A percentile compares a stretch with the other conserved stretches of the same genome.
Evolutionary conservation across 2,888 invertebrate species (phyloP).

Genomic region (Notocelia uddmanniana): DNA sequence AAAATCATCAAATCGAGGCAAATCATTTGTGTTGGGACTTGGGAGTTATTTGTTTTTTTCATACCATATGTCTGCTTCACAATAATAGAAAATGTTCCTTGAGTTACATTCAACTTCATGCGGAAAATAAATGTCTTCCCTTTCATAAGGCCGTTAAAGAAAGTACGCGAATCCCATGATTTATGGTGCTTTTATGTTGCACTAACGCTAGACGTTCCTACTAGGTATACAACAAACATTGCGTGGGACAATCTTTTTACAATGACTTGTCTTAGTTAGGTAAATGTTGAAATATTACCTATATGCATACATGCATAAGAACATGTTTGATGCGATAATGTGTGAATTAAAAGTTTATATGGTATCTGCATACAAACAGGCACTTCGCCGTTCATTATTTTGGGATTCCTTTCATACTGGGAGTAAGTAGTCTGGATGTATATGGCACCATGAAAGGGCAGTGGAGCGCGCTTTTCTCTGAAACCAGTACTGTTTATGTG

Average conservation of each 20-base stretch:
- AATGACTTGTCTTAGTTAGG: not conserved
- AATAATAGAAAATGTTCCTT: slow-evolving; percentile 4
- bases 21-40: not conserved
- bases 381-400: slow-evolving; percentile 16
- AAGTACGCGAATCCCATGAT: slow-evolving; percentile 41
- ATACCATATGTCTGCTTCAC: not conserved
- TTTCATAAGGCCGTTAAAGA: slow-evolving; percentile 35
- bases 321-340: too few species aligned
- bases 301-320: too few species aligned
- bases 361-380: not conserved
- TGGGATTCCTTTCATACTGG: slow-evolving; percentile 21
- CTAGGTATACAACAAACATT: slow-evolving; percentile 27
- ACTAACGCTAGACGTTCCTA: slow-evolving; percentile 28
- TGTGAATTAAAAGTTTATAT: not conserved
- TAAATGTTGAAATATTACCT: not conserved
- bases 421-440: slow-evolving; percentile 4
- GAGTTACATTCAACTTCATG: slow-evolving; percentile 24
- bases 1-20: not conserved
- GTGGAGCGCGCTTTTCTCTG: slow-evolving; percentile 4
- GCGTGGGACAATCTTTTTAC: not conserved
- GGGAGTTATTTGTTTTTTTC: not conserved
- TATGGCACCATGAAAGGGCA: slow-evolving; percentile 17
- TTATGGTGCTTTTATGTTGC: slow-evolving; percentile 41
- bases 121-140: slow-evolving; percentile 31
- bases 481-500: slow-evolving; percentile 60